phyloP scores from a whole-genome alignment of 2,797 vertebrate species.

The Hemibagrus guttatus region DNA sequence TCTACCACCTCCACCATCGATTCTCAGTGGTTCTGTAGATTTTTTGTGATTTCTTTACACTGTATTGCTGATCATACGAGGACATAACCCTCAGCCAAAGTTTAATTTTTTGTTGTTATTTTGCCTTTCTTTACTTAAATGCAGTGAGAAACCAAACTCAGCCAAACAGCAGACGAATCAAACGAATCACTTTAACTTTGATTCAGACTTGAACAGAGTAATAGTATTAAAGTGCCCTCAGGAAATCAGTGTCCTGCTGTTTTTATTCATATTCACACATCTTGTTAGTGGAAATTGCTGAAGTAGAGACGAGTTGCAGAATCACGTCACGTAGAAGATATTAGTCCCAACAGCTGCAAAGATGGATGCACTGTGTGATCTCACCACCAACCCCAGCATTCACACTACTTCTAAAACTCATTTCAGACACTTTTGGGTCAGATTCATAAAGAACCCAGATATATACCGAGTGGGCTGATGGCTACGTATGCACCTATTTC shows the following conservation, averaged over 20 bases:
- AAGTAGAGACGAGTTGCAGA: background rate
- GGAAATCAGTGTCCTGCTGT: background rate
- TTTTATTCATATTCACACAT: background rate
- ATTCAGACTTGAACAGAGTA: background rate
- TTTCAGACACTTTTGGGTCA: slow-evolving; percentile 56
- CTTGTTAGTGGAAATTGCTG: background rate
- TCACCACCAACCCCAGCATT: background rate
- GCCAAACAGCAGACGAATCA: background rate
- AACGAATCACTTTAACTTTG: background rate
- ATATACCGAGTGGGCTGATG: slow-evolving; percentile 45
- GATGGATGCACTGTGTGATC: background rate
- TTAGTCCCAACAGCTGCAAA: slow-evolving; percentile 5
- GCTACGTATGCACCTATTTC: slow-evolving; percentile 52
- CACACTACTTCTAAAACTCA: slow-evolving; percentile 55
- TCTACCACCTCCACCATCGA: background rate
- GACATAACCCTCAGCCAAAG: background rate
- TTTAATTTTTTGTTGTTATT: background rate
- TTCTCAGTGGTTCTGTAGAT: background rate
- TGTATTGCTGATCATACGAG: background rate
- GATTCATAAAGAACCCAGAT: slow-evolving; percentile 57
- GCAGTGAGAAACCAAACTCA: background rate
- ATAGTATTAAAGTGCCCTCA: background rate
- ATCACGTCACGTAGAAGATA: background rate
- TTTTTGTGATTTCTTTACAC: background rate
- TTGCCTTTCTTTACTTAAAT: background rate